These are phyloP conservation scores for Lasioglossum oenotherae DNA, from an alignment of 2,888 invertebrate species.

Conservation along the genomic window DNA sequence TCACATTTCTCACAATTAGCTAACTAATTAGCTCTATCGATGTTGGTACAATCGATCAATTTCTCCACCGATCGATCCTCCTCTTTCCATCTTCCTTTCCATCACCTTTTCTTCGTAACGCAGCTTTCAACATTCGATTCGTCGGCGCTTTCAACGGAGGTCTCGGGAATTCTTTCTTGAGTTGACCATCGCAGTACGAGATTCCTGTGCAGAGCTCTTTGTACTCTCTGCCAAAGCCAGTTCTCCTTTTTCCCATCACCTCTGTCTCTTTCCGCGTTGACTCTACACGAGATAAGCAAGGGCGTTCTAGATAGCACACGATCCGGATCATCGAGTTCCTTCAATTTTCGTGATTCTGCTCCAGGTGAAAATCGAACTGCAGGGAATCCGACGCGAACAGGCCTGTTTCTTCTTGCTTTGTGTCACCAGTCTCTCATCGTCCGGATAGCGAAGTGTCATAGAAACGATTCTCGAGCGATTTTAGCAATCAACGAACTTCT, in stretches of 20 bases:
- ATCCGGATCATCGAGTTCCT: slow-evolving; percentile 1
- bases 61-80: neutral
- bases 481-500: too few relatives aligned
- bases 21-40: neutral
- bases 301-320: neutral
- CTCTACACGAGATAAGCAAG: slow-evolving; percentile 3
- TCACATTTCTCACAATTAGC: neutral
- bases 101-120: neutral
- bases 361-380: slow-evolving; percentile 10
- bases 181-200: neutral
- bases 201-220: neutral
- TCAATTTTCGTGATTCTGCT: slow-evolving; percentile 26
- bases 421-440: slow-evolving; percentile 8
- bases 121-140: neutral
- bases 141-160: neutral
- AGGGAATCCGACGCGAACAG: neutral
- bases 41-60: neutral
- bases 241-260: neutral
- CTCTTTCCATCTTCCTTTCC: neutral
- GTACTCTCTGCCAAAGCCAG: neutral
- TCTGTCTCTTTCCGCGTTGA: neutral
- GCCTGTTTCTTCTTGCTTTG: neutral
- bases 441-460: neutral
- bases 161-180: neutral
- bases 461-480: neutral